Evolutionary conservation across 2,888 invertebrate species (phyloP), one percentile per base, ranked within the genome.

Genomic region (Ceriagrion tenellum): DNA sequence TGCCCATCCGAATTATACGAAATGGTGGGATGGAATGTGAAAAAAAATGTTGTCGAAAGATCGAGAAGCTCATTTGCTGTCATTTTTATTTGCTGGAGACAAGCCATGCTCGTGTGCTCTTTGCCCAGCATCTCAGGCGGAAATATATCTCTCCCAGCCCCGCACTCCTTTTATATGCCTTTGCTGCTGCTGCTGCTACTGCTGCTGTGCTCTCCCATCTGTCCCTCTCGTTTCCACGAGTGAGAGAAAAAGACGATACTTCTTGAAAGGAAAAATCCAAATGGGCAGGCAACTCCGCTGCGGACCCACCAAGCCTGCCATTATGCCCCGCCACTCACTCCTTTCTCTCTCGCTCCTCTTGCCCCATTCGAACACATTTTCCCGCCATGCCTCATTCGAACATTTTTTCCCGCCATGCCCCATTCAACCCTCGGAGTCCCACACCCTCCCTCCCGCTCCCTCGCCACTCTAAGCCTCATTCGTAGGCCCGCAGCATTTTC

Each of bases 231-330:
- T n/a, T 69, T 69, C 69, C 26, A 26, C n/a, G 69, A 69, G 69
- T 20, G 69, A 69, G 69, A 69, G 69, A 69, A 69, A 69, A 69
- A n/a, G 47, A 4, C 69, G 69, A 69, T 69, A 69, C 69, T 69
- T 69, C 69, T 69, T 69, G n/a, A 69, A 69, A 69, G 69, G 69
- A 69, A 69, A 69, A 69, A 69, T 69, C 69, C 69, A 69, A 69
- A 69, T 69, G 69, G 69, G 69, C 47, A 47, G 47, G 47, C 69
- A 69, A 69, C 69, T 69, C 69, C n/a, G 69, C 3, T 47, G n/a
- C 69, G 69, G 69, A 69, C 69, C 69, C 69, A 26, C 69, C 69
- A 26, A 26, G n/a, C n/a, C 69, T 8, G 69, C 69, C 69, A 69
- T 69, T 69, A 69, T 26, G 47, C 69, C 69, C 69, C 69, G 23